Conservation (phyloP, 2,113 vertebrate species). For the Arizona elegans region DNA sequence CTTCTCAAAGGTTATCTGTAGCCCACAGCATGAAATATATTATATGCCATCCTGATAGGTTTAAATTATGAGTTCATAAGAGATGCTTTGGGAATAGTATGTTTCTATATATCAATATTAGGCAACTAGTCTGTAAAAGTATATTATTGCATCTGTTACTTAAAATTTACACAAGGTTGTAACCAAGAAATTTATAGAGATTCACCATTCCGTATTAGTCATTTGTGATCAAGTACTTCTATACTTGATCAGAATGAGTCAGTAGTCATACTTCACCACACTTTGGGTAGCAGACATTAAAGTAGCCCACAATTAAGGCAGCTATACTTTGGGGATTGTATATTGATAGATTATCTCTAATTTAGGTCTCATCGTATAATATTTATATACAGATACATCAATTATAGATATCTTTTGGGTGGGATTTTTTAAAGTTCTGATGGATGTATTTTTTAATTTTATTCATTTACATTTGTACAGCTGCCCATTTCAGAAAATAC, state of each 20-base stretch:
- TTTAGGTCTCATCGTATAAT: neutral
- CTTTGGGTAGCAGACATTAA: neutral
- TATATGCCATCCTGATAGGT: neutral
- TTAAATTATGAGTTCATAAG: neutral
- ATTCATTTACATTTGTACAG: neutral
- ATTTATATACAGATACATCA: no score
- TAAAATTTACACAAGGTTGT: neutral
- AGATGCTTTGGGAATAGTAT: neutral
- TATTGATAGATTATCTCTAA: neutral
- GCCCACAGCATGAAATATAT: neutral
- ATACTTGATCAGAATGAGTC: no score
- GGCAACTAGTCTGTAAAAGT: neutral
- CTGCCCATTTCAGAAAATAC: neutral
- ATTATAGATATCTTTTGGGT: neutral
- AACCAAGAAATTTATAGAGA: neutral
- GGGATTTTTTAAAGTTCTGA: neutral
- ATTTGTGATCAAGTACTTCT: neutral
- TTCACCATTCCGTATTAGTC: no score
- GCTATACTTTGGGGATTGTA: neutral
- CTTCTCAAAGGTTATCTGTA: neutral
- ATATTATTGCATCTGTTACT: neutral
- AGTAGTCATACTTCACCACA: neutral
- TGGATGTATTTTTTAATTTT: neutral
- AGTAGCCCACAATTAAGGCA: neutral
- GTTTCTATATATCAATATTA: neutral